Conservation (phyloP, 2,113 vertebrate genomes). For the Oncorhynchus gorbuscha region DNA sequence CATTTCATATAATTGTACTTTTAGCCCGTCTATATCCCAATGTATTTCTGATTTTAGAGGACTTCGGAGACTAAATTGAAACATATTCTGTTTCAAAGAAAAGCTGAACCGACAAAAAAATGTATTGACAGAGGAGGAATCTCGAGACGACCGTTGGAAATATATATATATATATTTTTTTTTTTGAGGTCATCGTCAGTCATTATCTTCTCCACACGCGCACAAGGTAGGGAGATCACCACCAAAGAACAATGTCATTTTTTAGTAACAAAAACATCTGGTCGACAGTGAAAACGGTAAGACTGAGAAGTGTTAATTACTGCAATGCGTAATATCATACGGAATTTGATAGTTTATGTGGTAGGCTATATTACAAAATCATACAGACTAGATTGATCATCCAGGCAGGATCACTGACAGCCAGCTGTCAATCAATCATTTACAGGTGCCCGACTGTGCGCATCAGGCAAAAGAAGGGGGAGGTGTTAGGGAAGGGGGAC, state of each 20-base stretch:
- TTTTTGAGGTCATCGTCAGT: neutral
- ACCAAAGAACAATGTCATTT: neutral
- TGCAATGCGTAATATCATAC: too few relatives aligned
- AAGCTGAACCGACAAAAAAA: neutral
- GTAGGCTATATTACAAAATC: too few relatives aligned
- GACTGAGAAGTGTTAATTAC: neutral
- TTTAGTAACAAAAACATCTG: too few relatives aligned
- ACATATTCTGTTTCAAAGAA: neutral
- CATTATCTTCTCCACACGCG: neutral
- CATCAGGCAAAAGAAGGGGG: too few relatives aligned
- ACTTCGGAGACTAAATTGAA: neutral
- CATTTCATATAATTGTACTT: constrained; percentile 43
- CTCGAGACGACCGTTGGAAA: neutral
- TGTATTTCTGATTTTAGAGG: neutral
- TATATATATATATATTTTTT: neutral
- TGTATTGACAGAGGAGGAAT: neutral
- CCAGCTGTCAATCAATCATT: too few relatives aligned
- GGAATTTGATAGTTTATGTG: too few relatives aligned
- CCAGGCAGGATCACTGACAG: too few relatives aligned
- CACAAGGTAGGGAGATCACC: neutral
- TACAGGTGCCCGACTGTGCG: too few relatives aligned
- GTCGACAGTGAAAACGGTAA: too few relatives aligned
- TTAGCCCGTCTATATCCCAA: neutral
- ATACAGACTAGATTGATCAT: too few relatives aligned
- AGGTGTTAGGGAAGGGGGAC: too few relatives aligned